Conservation (phyloP, 2,888 invertebrate species). For the Spialia ferax region DNA sequence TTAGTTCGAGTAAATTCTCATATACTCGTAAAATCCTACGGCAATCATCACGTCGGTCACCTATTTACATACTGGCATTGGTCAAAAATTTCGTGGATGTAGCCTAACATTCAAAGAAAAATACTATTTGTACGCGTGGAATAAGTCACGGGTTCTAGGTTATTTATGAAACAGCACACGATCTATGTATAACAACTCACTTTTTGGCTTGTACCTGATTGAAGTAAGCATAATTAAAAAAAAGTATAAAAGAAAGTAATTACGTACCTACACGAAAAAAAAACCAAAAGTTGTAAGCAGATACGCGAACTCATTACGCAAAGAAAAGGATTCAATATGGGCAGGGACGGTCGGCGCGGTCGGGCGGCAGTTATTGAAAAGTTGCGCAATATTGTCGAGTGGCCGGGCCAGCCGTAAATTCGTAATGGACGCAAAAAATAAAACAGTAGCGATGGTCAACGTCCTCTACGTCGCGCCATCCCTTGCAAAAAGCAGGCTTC, state of each 20-base stretch:
- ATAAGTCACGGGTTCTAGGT: too few species aligned
- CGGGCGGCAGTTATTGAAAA: constrained; percentile 84
- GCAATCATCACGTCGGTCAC: too few species aligned
- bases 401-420: constrained; percentile 80
- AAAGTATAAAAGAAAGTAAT: constrained; percentile 7
- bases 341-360: constrained; percentile 65
- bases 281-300: constrained; percentile 46
- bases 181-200: too few species aligned
- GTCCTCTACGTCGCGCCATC: constrained; percentile 59
- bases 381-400: constrained; percentile 86
- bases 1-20: too few species aligned
- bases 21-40: too few species aligned
- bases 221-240: neutral
- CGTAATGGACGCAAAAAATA: constrained; percentile 85
- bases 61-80: too few species aligned
- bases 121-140: too few species aligned
- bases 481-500: constrained; percentile 80
- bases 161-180: too few species aligned
- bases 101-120: too few species aligned
- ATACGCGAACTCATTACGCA: constrained; percentile 66
- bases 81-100: too few species aligned
- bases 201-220: neutral
- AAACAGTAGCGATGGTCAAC: constrained; percentile 66
- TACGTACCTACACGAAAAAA: constrained; percentile 43
- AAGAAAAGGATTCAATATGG: constrained; percentile 82